A percentile compares a stretch with the other conserved stretches of the same genome.
Conservation (phyloP, 2,797 vertebrate species). For the Enteromius thamalakanensis region DNA sequence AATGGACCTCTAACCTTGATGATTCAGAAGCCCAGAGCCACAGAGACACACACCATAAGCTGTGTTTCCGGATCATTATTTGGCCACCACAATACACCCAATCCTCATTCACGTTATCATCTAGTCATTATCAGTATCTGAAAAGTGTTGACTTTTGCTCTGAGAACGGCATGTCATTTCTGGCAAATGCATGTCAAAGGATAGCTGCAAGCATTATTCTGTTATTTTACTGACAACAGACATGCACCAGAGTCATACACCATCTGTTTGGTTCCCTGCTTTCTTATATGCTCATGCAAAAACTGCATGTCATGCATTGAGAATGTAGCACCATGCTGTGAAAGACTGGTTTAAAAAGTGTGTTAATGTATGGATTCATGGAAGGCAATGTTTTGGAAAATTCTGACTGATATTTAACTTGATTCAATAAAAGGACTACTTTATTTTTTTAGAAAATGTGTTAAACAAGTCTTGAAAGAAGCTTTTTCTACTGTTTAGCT, state of each 20-base stretch:
- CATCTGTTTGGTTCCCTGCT: background rate
- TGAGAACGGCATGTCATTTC: background rate
- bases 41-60: constrained; percentile 6
- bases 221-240: background rate
- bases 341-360: background rate
- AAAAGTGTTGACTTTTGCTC: constrained; percentile 7
- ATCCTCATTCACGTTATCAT: background rate
- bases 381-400: background rate
- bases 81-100: background rate
- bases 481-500: background rate
- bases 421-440: background rate
- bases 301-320: constrained; percentile 58
- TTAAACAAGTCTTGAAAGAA: background rate
- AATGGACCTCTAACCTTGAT: constrained; percentile 20
- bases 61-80: background rate
- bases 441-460: background rate
- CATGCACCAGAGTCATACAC: constrained; percentile 13
- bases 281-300: constrained; percentile 18
- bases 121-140: background rate
- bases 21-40: constrained; percentile 18
- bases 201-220: background rate
- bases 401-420: background rate
- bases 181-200: background rate
- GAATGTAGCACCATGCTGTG: constrained; percentile 10
- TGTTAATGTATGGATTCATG: constrained; percentile 7